Conservation (phyloP, 2,113 vertebrate species). For the Chascanopsetta lugubris region DNA sequence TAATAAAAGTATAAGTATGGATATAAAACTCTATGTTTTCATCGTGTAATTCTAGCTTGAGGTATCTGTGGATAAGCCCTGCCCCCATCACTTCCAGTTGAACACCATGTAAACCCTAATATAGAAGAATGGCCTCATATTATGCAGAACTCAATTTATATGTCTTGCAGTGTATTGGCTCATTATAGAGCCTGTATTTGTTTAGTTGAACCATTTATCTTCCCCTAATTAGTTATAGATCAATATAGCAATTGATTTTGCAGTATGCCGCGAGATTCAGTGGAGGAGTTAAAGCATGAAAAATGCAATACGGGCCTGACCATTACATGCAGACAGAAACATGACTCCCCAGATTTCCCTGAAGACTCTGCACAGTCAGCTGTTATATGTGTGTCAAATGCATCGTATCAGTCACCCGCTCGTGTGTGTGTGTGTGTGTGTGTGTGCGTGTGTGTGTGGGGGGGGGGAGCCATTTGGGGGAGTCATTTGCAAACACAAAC, state of each 20-base stretch:
- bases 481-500: slow-evolving; percentile 16
- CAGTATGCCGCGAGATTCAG: slow-evolving; percentile 70
- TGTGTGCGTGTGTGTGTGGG: no score
- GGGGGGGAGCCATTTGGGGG: neutral
- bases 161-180: slow-evolving; percentile 73
- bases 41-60: neutral
- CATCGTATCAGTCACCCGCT: neutral
- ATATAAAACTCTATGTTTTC: neutral
- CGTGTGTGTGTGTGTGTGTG: neutral
- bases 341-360: slow-evolving; percentile 72
- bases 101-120: slow-evolving; percentile 44
- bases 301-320: slow-evolving; percentile 65
- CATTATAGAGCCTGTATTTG: slow-evolving; percentile 80
- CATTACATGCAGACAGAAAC: slow-evolving; percentile 74
- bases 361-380: slow-evolving; percentile 50
- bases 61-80: slow-evolving; percentile 21
- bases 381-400: slow-evolving; percentile 51
- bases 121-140: slow-evolving; percentile 51
- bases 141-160: slow-evolving; percentile 75
- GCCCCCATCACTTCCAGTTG: slow-evolving; percentile 20
- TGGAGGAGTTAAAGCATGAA: slow-evolving; percentile 73
- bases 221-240: slow-evolving; percentile 83
- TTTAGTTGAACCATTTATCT: slow-evolving; percentile 82
- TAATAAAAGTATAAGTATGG: no score
- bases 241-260: slow-evolving; percentile 85